A percentile compares a stretch with the other conserved stretches of the same genome.
Evolutionary conservation across 2,113 vertebrate species (phyloP).

Genomic region (Vidua macroura): DNA sequence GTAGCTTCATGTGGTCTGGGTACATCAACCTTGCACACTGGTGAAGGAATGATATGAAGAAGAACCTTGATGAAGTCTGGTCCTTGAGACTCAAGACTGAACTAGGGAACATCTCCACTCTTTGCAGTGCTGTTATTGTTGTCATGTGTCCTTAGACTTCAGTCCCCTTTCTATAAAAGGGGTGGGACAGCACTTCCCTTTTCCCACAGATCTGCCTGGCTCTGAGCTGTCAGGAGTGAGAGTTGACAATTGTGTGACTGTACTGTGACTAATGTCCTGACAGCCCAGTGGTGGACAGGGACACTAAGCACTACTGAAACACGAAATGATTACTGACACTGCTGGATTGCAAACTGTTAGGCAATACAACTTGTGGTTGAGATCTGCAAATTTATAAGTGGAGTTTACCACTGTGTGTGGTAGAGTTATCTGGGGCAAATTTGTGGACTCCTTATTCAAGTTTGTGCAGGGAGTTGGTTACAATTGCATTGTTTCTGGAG

Average conservation of each 20-base stretch:
- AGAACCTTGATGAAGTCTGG: background rate
- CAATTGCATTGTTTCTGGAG: background rate
- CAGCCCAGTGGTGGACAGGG: background rate
- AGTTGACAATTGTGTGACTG: background rate
- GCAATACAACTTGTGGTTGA: background rate
- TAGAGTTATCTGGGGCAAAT: background rate
- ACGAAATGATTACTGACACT: rapidly evolving
- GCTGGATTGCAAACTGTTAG: background rate
- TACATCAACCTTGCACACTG: background rate
- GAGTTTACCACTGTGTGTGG: background rate
- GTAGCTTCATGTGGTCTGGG: background rate
- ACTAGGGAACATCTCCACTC: background rate
- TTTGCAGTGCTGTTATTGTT: background rate
- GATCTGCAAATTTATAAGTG: background rate
- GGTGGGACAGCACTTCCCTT: background rate
- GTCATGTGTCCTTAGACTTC: background rate
- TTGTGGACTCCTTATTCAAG: background rate
- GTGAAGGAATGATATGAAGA: background rate
- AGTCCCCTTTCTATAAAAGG: background rate
- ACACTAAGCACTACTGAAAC: background rate
- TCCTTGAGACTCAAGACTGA: background rate
- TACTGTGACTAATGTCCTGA: background rate
- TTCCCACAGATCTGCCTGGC: background rate
- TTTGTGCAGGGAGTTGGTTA: background rate
- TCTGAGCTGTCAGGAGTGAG: background rate